phyloP scores from a whole-genome alignment of 2,113 vertebrate genomes.

The Hippocampus comes region DNA sequence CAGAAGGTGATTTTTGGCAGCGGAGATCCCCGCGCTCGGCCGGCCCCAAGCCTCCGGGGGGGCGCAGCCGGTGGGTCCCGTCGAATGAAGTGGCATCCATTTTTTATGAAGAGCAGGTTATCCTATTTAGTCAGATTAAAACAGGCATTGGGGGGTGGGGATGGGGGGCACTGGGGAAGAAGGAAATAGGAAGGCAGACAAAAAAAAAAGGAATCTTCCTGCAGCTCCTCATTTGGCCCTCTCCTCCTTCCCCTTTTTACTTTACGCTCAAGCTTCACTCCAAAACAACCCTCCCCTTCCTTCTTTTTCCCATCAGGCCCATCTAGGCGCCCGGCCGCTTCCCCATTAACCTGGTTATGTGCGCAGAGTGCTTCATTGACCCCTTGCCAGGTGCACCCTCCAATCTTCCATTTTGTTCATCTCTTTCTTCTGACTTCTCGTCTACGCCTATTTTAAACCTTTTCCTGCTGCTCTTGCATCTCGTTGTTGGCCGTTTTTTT shows the following conservation, averaged over 20 bases:
- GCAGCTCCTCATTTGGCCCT: constrained; percentile 22
- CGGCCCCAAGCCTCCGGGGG: constrained; percentile 44
- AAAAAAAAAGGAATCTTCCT: constrained; percentile 53
- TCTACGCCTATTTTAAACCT: neutral
- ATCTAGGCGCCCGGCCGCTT: neutral
- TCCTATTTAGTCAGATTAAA: constrained; percentile 82
- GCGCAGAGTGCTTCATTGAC: constrained; percentile 58
- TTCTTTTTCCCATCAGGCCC: constrained; percentile 28
- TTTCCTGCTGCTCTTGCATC: neutral
- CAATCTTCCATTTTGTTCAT: constrained; percentile 3
- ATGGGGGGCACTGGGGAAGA: constrained; percentile 1
- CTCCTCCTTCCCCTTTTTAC: constrained; percentile 21
- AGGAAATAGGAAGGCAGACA: constrained; percentile 44
- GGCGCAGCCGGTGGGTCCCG: constrained; percentile 57
- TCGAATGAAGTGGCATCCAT: constrained; percentile 77
- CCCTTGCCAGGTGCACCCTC: constrained; percentile 42
- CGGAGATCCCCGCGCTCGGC: constrained; percentile 26
- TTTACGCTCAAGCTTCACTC: constrained; percentile 45
- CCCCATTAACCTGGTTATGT: constrained; percentile 62
- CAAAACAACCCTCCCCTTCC: constrained; percentile 27
- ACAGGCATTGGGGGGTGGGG: constrained; percentile 42
- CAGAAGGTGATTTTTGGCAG: constrained; percentile 59
- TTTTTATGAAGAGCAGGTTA: constrained; percentile 84
- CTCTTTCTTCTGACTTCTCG: neutral
- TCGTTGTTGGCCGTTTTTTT: neutral